A percentile compares a stretch with the other conserved stretches of the same genome.
These are phyloP conservation scores for Chelonus formosanus DNA, from an alignment of 2,888 invertebrate genomes.

Conservation along the genomic window DNA sequence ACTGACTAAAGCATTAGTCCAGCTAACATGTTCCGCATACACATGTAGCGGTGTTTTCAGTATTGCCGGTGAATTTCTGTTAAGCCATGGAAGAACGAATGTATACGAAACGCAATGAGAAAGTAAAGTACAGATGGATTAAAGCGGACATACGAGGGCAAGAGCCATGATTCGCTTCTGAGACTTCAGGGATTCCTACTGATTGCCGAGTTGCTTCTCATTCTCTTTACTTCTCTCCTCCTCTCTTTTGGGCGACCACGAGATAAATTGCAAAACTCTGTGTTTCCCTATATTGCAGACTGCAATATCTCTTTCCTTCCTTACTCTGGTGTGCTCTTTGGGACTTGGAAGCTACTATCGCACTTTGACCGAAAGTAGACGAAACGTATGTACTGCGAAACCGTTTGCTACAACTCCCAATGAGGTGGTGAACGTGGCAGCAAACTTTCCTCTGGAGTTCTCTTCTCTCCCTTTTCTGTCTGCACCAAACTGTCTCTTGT, in stretches of 20 bases:
- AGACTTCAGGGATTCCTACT: conserved; percentile 43
- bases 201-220: conserved; percentile 39
- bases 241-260: conserved; percentile 32
- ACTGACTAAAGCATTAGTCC: conserved; percentile 3
- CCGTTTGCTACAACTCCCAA: conserved; percentile 9
- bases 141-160: conserved; percentile 17
- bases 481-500: conserved; percentile 43
- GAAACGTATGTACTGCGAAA: conserved; percentile 9
- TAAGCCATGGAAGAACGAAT: not conserved
- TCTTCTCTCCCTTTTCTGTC: conserved; percentile 5
- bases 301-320: not conserved
- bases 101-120: conserved; percentile 4
- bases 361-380: conserved; percentile 6
- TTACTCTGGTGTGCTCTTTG: not conserved
- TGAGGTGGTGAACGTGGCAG: conserved; percentile 16
- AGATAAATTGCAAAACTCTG: conserved; percentile 44
- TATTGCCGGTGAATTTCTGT: not conserved
- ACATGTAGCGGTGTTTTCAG: not conserved
- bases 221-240: conserved; percentile 12
- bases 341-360: not conserved
- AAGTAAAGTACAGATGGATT: conserved; percentile 1
- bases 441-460: conserved; percentile 36
- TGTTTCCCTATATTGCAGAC: conserved; percentile 7
- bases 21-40: conserved; percentile 9
- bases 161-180: conserved; percentile 37